Conservation (phyloP, 1,140 invertebrate genomes). For the Drosophila sproati region DNA sequence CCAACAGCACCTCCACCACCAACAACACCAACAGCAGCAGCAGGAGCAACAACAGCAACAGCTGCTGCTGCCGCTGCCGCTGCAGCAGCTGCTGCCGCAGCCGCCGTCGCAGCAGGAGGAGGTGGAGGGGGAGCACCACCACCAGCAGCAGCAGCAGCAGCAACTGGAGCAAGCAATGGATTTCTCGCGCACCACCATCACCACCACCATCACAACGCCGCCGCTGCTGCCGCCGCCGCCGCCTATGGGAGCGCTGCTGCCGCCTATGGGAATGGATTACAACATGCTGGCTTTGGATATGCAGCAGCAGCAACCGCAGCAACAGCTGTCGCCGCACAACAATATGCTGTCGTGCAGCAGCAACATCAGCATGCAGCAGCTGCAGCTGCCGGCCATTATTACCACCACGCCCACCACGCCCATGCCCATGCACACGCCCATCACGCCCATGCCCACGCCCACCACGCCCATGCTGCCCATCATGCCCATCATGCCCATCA, state of each 20-base stretch:
- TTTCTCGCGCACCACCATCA: constrained; percentile 63
- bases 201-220: not conserved
- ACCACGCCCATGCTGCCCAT: constrained; percentile 13
- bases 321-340: constrained; percentile 61
- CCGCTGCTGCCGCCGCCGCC: constrained; percentile 72
- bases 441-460: constrained; percentile 18
- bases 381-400: constrained; percentile 69
- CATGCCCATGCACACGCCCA: not conserved
- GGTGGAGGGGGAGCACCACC: constrained; percentile 28
- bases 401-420: constrained; percentile 57
- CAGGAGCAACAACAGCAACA: constrained; percentile 45
- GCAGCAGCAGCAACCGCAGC: constrained; percentile 67
- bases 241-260: constrained; percentile 79
- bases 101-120: constrained; percentile 43
- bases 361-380: constrained; percentile 67
- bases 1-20: constrained; percentile 61
- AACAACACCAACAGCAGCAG: constrained; percentile 54
- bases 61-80: constrained; percentile 34
- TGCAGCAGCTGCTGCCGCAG: constrained; percentile 57
- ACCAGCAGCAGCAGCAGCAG: constrained; percentile 24
- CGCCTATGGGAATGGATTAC: constrained; percentile 80
- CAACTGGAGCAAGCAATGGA: constrained; percentile 64
- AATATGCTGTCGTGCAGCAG: constrained; percentile 77
- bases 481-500: constrained; percentile 46
- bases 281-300: constrained; percentile 84